These are phyloP conservation scores for Rhynchomys soricoides DNA, from an alignment of 2,113 vertebrate genomes.

Conservation along the genomic window DNA sequence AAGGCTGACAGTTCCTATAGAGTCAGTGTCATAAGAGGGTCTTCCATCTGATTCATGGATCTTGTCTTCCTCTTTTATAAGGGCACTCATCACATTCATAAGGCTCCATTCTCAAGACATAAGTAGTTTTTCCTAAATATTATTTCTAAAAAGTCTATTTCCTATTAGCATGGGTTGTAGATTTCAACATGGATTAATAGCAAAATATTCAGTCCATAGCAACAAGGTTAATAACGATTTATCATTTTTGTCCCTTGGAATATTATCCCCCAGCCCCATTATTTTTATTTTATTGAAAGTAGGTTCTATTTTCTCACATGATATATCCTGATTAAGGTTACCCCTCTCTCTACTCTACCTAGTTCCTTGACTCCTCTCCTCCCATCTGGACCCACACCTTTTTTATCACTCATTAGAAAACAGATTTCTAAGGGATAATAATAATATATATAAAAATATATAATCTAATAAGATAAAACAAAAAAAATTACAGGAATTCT, in stretches of 20 bases:
- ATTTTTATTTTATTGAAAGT: not conserved
- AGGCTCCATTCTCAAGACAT: not conserved
- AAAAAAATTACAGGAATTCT: not conserved
- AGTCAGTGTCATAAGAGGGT: not conserved
- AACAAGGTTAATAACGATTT: not conserved
- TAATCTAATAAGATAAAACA: not conserved
- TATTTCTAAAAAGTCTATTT: not conserved
- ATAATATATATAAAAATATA: not conserved
- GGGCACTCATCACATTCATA: not conserved
- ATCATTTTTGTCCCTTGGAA: not conserved
- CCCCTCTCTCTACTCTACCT: not conserved
- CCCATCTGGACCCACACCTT: not conserved
- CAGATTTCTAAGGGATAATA: not conserved
- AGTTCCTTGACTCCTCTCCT: not conserved
- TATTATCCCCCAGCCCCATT: too few relatives aligned
- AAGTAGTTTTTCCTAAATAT: not conserved
- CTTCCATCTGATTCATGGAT: not conserved
- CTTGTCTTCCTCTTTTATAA: not conserved
- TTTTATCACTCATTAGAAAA: not conserved
- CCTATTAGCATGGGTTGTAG: not conserved
- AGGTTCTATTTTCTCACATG: not conserved
- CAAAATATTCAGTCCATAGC: not conserved
- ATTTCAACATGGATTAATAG: not conserved
- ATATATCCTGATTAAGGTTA: not conserved
- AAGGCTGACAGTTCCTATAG: not conserved